These are phyloP conservation scores for Polypedilum pembai DNA, from an alignment of 1,140 invertebrate genomes.

Conservation along the genomic window DNA sequence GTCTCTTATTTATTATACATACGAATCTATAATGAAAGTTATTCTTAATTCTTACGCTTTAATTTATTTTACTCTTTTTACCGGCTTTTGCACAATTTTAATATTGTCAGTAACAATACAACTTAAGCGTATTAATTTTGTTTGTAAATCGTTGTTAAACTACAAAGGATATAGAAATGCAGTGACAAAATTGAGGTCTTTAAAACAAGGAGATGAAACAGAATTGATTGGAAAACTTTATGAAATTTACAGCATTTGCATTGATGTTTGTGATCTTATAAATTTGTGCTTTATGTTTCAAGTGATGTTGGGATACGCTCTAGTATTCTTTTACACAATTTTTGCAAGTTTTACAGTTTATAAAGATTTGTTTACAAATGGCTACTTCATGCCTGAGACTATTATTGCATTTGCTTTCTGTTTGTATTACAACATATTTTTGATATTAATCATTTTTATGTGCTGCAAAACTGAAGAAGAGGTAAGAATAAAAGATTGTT, in stretches of 20 bases:
- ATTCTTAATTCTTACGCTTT: neutral
- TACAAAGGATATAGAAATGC: neutral
- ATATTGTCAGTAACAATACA: neutral
- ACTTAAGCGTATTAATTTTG: neutral
- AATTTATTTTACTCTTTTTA: neutral
- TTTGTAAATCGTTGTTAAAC: neutral
- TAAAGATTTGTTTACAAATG: neutral
- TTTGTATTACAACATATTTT: neutral
- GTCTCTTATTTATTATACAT: neutral
- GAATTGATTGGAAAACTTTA: neutral
- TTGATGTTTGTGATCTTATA: neutral
- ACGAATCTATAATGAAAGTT: neutral
- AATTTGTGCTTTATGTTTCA: neutral
- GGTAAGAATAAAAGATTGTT: neutral
- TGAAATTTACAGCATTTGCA: neutral
- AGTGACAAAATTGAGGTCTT: neutral
- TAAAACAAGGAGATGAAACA: neutral
- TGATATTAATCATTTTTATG: neutral
- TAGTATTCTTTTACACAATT: neutral
- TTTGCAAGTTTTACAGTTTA: neutral
- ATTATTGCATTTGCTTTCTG: neutral
- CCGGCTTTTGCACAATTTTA: neutral
- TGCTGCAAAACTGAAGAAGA: neutral
- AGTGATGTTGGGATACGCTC: neutral
- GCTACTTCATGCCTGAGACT: neutral